Base-by-base conservation (phyloP, 1,140 invertebrate genomes). In the Lucilia cuprina region DNA sequence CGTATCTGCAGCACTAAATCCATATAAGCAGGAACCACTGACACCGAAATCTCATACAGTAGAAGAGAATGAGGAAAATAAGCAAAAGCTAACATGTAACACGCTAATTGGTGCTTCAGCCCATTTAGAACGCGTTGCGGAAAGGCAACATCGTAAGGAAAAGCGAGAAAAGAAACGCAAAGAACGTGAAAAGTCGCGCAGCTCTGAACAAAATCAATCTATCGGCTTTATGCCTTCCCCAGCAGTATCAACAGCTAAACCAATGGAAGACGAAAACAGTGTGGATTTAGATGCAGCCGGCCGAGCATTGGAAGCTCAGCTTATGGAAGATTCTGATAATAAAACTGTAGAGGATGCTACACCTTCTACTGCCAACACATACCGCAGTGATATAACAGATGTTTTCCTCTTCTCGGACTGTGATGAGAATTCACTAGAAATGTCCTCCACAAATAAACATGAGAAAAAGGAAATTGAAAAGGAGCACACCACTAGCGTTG, bases 231-330 rank as follows among this genome's bases (percentile, higher is more conserved):
- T 84, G 86, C 13, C 86, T 91, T 87, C 77, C 86, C 82, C 88
- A 89, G 41, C 86, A 89, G 41, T 85, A 89, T 35, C 88, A 88
- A 85, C 87, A 88, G n/a, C 25, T 41, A 86, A 87, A 86, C 83
- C 89, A 9, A 91, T 92, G 47, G 94, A 95, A 35, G 95, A 96
- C 86, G 95, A 96, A 82, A 96, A 95, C 86, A 96, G 95, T 87
- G 93, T 96, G 25, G 96, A 97, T 87, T 93, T 96, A 84, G 95
- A 94, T 84, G 96, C 96, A 87, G 95, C 95, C 19, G 95, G 95
- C 30, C 94, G 95, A 86, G 95, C 95, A 65, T 93, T 96, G 74
- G 96, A 97, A 90, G 95, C 95, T 1, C 94, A 95, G 85, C 93
- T 96, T 5, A 93, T 96, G 87, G 94, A 94, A 83, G 94, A 95